Percentiles rank a stretch among this genome's conserved stretches.
Conservation (phyloP, 2,888 invertebrate genomes). For the Scaptomyza polygonia region DNA sequence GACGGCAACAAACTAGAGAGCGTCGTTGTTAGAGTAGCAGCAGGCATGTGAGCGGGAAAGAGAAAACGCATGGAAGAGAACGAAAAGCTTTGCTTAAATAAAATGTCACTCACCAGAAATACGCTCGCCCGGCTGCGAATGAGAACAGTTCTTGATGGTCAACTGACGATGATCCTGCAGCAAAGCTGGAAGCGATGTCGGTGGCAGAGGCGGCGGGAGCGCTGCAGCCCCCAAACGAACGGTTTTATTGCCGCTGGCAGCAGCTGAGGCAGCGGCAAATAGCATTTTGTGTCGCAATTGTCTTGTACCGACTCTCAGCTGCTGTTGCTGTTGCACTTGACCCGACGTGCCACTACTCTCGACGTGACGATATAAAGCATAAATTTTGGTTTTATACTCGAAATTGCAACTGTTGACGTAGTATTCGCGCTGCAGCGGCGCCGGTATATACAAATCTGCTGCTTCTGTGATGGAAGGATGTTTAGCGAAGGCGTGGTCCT, state of each 20-base stretch:
- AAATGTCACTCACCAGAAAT: constrained; percentile 63
- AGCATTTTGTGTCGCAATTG: constrained; percentile 75
- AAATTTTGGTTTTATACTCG: constrained; percentile 79
- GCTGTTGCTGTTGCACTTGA: constrained; percentile 80
- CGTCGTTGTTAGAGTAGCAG: constrained; percentile 10
- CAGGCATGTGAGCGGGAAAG: constrained; percentile 2
- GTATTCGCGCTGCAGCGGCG: constrained; percentile 63
- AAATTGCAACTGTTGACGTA: constrained; percentile 75
- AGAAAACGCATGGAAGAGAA: not conserved
- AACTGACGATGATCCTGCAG: constrained; percentile 56
- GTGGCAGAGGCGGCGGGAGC: constrained; percentile 40
- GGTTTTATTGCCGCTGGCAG: constrained; percentile 46
- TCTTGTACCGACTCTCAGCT: constrained; percentile 72
- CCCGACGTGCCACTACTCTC: constrained; percentile 76
- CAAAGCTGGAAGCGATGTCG: constrained; percentile 47
- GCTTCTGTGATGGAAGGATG: constrained; percentile 25
- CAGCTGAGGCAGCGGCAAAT: constrained; percentile 73
- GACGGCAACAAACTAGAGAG: constrained; percentile 58
- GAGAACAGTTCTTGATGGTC: constrained; percentile 49
- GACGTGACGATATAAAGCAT: constrained; percentile 78
- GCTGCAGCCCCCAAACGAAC: constrained; percentile 43
- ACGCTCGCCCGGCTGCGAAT: constrained; percentile 52
- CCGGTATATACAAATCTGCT: constrained; percentile 55
- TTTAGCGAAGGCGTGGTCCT: constrained; percentile 55
- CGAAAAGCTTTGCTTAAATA: constrained; percentile 33